phyloP scores from a whole-genome alignment of 1,140 invertebrate genomes.

The Delia radicum region DNA sequence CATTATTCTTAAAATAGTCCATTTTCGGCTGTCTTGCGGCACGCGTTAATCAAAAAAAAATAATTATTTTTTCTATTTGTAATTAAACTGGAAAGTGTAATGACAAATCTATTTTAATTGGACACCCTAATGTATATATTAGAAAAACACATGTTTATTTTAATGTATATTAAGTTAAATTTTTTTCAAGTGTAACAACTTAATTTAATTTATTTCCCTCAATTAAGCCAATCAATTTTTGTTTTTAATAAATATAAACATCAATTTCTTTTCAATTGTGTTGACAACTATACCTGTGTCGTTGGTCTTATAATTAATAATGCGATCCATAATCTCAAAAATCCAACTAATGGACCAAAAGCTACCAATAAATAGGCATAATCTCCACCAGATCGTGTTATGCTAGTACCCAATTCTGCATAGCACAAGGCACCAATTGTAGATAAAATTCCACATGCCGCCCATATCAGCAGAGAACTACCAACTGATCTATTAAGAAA shows the following conservation, averaged over 20 bases:
- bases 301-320: slow-evolving; percentile 81
- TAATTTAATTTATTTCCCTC: neutral
- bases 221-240: neutral
- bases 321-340: slow-evolving; percentile 85
- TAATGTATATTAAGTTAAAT: neutral
- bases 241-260: neutral
- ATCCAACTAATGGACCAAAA: slow-evolving; percentile 86
- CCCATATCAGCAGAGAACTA: slow-evolving; percentile 72
- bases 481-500: slow-evolving; percentile 63
- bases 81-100: too few species aligned
- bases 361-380: slow-evolving; percentile 85
- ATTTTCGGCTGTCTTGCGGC: too few species aligned
- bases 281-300: slow-evolving; percentile 57
- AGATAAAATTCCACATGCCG: slow-evolving; percentile 71
- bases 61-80: too few species aligned
- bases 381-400: slow-evolving; percentile 81
- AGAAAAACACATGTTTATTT: too few species aligned
- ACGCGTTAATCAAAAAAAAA: too few species aligned
- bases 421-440: slow-evolving; percentile 79
- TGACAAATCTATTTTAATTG: too few species aligned
- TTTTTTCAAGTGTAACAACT: neutral
- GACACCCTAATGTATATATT: too few species aligned
- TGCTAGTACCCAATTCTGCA: slow-evolving; percentile 81
- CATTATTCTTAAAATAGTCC: too few species aligned
- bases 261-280: neutral